phyloP scores from a whole-genome alignment of 2,888 invertebrate genomes.

The Cyclophora punctaria region DNA sequence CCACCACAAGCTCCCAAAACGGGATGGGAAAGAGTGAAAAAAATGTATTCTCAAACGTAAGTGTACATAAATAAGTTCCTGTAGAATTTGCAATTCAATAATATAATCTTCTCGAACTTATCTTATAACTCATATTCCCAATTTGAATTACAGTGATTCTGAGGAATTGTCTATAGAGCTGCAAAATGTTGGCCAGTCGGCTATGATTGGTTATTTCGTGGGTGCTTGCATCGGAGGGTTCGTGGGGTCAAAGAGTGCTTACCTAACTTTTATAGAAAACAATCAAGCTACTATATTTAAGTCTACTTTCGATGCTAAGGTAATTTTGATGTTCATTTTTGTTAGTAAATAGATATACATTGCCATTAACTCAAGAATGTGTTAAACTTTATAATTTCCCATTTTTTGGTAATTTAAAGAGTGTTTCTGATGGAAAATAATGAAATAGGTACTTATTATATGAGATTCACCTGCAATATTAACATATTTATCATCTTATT shows the following conservation, averaged over 20 bases:
- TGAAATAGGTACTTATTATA: too few relatives aligned
- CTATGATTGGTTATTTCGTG: conserved; percentile 73
- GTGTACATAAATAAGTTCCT: conserved; percentile 16
- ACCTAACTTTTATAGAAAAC: conserved; percentile 80
- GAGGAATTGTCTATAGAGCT: conserved; percentile 78
- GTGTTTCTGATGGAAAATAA: too few relatives aligned
- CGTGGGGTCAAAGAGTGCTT: conserved; percentile 73
- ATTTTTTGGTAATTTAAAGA: neutral
- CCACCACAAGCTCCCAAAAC: conserved; percentile 29
- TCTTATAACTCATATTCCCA: too few relatives aligned
- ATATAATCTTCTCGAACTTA: too few relatives aligned
- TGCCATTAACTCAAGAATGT: neutral
- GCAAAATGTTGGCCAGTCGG: conserved; percentile 75
- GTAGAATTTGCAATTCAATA: too few relatives aligned
- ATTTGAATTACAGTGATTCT: conserved; percentile 71
- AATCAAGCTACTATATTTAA: conserved; percentile 83
- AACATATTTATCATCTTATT: too few relatives aligned
- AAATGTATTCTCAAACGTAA: conserved; percentile 65
- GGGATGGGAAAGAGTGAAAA: conserved; percentile 67
- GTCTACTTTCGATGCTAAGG: conserved; percentile 81
- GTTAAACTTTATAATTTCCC: neutral
- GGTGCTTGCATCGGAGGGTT: conserved; percentile 81
- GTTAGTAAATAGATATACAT: neutral
- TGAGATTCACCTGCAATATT: too few relatives aligned
- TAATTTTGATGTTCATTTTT: conserved; percentile 27